Conservation (phyloP, 2,113 vertebrate genomes). For the Pseudolaguvia tuberculata region DNA sequence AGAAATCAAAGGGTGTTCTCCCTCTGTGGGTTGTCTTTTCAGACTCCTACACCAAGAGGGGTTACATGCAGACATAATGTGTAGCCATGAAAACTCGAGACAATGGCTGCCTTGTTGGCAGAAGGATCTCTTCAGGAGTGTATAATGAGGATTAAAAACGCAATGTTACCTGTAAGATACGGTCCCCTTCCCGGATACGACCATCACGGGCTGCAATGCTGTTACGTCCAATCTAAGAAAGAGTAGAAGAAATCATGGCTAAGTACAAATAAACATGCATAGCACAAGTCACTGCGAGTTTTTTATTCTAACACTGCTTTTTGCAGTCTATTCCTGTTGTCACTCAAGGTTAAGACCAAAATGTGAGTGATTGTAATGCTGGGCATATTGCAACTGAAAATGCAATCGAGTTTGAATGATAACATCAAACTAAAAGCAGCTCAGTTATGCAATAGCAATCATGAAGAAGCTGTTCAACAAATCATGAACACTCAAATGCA, state of each 20-base stretch:
- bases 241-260: not conserved
- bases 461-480: not conserved
- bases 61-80: slow-evolving; percentile 57
- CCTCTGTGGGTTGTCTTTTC: slow-evolving; percentile 46
- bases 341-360: slow-evolving; percentile 15
- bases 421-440: not conserved
- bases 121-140: slow-evolving; percentile 45
- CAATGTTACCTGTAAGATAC: slow-evolving; percentile 84
- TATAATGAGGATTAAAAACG: slow-evolving; percentile 46
- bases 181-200: slow-evolving; percentile 90
- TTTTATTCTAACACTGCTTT: not conserved
- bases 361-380: slow-evolving; percentile 4
- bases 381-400: not conserved
- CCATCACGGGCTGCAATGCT: slow-evolving; percentile 93
- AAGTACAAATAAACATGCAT: not conserved
- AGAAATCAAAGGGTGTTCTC: slow-evolving; percentile 49
- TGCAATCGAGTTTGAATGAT: not conserved
- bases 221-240: slow-evolving; percentile 83
- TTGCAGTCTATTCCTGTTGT: not conserved
- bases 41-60: slow-evolving; percentile 59
- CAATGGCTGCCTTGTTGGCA: slow-evolving; percentile 48
- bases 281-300: not conserved
- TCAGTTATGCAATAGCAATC: not conserved
- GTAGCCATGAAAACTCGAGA: slow-evolving; percentile 63
- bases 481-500: not conserved